phyloP scores from a whole-genome alignment of 1,140 invertebrate genomes.

The Pseudomyrmex concolor region DNA sequence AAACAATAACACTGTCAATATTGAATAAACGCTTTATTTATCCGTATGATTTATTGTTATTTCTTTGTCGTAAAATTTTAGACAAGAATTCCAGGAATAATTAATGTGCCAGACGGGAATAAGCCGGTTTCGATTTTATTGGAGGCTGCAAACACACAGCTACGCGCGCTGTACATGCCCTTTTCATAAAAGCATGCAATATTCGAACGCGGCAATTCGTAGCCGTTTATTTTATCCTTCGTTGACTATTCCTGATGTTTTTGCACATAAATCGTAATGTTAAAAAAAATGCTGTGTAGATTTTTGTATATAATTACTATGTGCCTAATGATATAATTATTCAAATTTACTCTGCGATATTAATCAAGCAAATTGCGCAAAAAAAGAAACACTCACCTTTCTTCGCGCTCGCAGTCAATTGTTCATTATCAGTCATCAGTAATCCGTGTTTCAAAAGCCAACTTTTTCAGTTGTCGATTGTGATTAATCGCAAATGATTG shows the following conservation, averaged over 20 bases:
- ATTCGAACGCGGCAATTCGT: conserved; percentile 35
- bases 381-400: conserved; percentile 16
- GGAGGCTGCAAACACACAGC: background rate
- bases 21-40: background rate
- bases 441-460: background rate
- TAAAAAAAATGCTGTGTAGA: no score
- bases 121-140: conserved; percentile 11
- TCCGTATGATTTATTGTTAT: background rate
- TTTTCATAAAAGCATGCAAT: conserved; percentile 29
- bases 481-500: background rate
- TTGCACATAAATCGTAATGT: no score
- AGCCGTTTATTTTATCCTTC: conserved; percentile 15
- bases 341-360: no score
- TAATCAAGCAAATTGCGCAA: no score
- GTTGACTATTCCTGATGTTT: no score
- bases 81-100: background rate
- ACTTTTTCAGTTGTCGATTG: background rate
- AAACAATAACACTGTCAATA: background rate
- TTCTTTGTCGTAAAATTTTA: background rate
- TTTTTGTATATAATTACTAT: no score
- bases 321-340: no score
- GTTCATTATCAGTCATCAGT: background rate
- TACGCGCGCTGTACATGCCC: background rate
- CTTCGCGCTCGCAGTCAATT: background rate
- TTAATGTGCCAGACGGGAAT: background rate